phyloP scores from a whole-genome alignment of 2,888 invertebrate genomes.

The Coleophora deauratella region DNA sequence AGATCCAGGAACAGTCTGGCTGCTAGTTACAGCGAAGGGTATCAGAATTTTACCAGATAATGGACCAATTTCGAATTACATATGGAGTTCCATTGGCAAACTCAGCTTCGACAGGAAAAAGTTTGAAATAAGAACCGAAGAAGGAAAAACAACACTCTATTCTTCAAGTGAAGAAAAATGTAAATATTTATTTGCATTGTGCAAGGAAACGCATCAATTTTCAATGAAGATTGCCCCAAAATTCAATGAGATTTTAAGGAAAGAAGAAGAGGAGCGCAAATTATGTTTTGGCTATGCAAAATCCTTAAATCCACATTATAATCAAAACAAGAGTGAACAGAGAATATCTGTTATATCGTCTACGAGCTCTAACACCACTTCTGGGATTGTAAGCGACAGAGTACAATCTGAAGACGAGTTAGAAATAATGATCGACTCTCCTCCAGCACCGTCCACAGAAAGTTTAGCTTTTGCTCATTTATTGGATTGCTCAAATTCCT shows the following conservation, averaged over 20 bases:
- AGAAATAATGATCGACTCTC: conserved; percentile 88
- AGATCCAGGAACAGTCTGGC: conserved; percentile 86
- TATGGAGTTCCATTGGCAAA: conserved; percentile 97
- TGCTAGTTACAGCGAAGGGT: conserved; percentile 94
- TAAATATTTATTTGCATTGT: conserved; percentile 89
- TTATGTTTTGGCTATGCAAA: conserved; percentile 82
- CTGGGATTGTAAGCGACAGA: conserved; percentile 96
- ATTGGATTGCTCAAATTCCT: conserved; percentile 75
- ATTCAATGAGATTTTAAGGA: conserved; percentile 85
- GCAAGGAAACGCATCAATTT: conserved; percentile 95
- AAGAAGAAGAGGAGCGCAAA: conserved; percentile 85
- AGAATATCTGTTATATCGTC: conserved; percentile 93
- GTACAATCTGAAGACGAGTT: conserved; percentile 96
- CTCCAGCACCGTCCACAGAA: conserved; percentile 90
- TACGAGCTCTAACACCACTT: conserved; percentile 97
- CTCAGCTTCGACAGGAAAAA: conserved; percentile 97
- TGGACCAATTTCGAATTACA: conserved; percentile 82
- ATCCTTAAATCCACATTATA: conserved; percentile 74
- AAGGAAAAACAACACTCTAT: conserved; percentile 90
- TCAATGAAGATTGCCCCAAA: conserved; percentile 93
- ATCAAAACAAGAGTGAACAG: conserved; percentile 82
- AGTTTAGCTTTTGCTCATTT: conserved; percentile 87
- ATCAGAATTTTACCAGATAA: conserved; percentile 88
- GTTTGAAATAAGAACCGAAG: conserved; percentile 95
- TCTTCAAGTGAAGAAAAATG: conserved; percentile 95